Base-by-base conservation (phyloP, 2,888 invertebrate genomes). In the Drosophila nigritarsus region DNA sequence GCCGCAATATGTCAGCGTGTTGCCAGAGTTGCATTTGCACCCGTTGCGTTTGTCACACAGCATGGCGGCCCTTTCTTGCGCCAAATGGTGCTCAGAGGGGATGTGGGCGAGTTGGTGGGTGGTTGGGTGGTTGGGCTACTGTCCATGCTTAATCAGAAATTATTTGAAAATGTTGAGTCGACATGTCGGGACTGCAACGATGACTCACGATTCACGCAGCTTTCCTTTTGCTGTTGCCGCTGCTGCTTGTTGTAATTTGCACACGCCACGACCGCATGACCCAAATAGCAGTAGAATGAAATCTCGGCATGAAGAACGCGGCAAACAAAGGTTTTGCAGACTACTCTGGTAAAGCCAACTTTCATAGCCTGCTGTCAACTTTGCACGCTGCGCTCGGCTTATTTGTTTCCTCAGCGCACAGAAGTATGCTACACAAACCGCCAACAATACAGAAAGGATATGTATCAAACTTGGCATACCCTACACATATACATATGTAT, bases 141-240 rank as follows among this genome's bases (percentile, higher is more conserved):
- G 49, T 59, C 84, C 75, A 65, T 67, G 85, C 85, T 89, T 86
- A 86, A 86, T 86, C 85, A 86, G 85, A 80, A 86, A 86, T 89
- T 86, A 86, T 89, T 86, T 86, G 90, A 89, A 86, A 86, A 87
- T 88, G 85, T 80, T 80, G 86, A 87, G 84, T 82, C 89, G 87
- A 87, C 85, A 89, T 87, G 84, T 76, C 85, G 89, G n/a, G 61
- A 42, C 63, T 36, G 29, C 27, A 32, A 49, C 38, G 30, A 48
- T 50, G 62, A 55, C 72, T 63, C 71, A 66, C 78, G 65, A 71
- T 64, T 84, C 83, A 87, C 82, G 87, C 83, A 75, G 88, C 67
- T 73, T 56, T 81, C 34, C 62, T 60, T 34, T 42, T 59, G 60
- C 67, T 18, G 48, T 50, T 55, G 29, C 30, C 29, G 34, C 40